These are phyloP conservation scores for Hirundo rustica DNA, from an alignment of 2,797 vertebrate species.

Conservation along the genomic window DNA sequence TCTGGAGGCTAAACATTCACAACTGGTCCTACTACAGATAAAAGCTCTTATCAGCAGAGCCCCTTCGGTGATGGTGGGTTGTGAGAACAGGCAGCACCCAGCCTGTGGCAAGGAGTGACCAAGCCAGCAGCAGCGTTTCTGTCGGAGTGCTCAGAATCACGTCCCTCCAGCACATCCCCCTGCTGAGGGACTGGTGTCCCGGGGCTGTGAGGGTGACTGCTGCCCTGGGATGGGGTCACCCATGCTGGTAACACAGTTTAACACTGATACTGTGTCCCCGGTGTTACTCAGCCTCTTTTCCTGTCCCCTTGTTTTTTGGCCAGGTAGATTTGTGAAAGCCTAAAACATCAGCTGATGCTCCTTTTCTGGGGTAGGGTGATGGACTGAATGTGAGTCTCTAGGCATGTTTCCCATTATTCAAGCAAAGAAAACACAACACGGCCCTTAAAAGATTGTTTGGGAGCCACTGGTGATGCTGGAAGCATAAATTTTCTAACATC, in stretches of 20 bases:
- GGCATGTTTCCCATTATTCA: background rate
- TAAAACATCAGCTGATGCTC: background rate
- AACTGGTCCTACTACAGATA: background rate
- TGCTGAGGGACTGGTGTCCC: background rate
- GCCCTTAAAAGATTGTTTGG: background rate
- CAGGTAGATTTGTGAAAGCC: background rate
- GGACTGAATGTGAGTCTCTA: background rate
- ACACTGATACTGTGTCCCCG: too few relatives aligned
- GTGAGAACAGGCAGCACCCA: background rate
- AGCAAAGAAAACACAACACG: background rate
- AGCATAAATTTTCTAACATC: background rate
- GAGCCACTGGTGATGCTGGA: background rate
- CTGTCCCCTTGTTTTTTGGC: background rate
- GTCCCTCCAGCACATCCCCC: background rate
- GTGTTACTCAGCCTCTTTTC: background rate
- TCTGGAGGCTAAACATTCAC: background rate
- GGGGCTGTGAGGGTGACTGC: rapidly evolving
- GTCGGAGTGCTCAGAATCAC: background rate
- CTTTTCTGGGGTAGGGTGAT: background rate
- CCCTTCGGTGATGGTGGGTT: background rate
- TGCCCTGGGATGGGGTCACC: background rate
- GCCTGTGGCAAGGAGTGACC: background rate
- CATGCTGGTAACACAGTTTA: rapidly evolving
- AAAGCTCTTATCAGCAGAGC: rapidly evolving
- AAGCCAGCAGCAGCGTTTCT: rapidly evolving